These are phyloP conservation scores for Acrocephalus kingi DNA, from an alignment of 2,113 vertebrate species.

Conservation along the genomic window DNA sequence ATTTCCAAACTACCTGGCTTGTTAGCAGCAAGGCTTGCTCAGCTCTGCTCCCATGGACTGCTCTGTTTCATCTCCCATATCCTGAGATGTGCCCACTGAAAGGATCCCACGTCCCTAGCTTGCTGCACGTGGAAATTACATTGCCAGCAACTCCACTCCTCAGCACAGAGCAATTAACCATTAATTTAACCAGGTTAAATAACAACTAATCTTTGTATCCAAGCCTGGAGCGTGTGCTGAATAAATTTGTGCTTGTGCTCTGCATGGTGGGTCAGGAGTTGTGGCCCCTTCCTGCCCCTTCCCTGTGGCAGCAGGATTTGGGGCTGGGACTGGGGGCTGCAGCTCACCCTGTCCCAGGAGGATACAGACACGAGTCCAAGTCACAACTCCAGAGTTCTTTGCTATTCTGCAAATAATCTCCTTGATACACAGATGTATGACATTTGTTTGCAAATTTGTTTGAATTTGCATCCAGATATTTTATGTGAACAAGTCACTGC, in stretches of 20 bases:
- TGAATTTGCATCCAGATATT: not conserved
- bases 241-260: not conserved
- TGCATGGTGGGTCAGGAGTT: not conserved
- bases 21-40: not conserved
- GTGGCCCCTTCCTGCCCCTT: not conserved
- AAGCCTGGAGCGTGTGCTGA: not conserved
- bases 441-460: not conserved
- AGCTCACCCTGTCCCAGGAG: not conserved
- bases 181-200: not conserved
- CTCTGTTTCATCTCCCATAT: not conserved
- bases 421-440: not conserved
- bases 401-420: not conserved
- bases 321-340: not conserved
- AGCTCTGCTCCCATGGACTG: not conserved
- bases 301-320: not conserved
- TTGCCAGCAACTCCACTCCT: not conserved
- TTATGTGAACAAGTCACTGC: not conserved
- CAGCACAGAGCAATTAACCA: not conserved
- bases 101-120: not conserved
- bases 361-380: not conserved
- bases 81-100: fast-evolving
- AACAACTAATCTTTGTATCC: not conserved
- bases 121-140: not conserved
- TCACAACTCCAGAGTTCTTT: not conserved
- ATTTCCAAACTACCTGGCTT: not conserved